A percentile compares a stretch with the other conserved stretches of the same genome.
phyloP scores from a whole-genome alignment of 2,113 vertebrate genomes.

The Stictonetta naevosa region DNA sequence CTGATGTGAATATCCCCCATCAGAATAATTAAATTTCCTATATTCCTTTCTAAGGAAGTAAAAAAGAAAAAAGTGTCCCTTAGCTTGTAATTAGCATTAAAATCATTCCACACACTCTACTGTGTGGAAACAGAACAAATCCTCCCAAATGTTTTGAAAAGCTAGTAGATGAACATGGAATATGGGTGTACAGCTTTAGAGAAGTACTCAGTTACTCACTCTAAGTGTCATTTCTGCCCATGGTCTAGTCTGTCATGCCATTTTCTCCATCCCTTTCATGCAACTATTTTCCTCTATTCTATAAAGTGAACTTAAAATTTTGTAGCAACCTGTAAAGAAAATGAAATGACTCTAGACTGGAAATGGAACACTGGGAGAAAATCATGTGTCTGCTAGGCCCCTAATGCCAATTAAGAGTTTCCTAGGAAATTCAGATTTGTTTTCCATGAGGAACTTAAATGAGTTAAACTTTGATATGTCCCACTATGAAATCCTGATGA shows the following conservation, averaged over 20 bases:
- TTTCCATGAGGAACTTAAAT: not conserved
- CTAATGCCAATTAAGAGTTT: not conserved
- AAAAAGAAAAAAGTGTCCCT: not conserved
- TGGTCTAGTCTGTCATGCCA: not conserved
- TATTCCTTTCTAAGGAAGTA: not conserved
- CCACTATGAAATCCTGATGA: not conserved
- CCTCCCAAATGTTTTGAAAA: not conserved
- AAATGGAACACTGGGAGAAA: not conserved
- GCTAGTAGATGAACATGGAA: not conserved
- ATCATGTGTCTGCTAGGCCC: not conserved
- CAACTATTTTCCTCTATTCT: not conserved
- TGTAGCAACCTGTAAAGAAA: not conserved
- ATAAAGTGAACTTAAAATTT: not conserved
- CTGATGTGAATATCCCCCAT: not conserved
- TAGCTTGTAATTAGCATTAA: not conserved
- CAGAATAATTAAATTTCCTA: not conserved
- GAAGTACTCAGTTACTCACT: not conserved
- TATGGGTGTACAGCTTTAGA: not conserved
- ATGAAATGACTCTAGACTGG: not conserved
- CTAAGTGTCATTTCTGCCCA: not conserved
- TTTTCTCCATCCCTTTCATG: not conserved
- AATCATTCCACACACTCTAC: not conserved
- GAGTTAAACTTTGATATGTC: not conserved
- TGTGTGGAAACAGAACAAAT: not conserved
- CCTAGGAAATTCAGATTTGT: slow-evolving; percentile 1